Evolutionary conservation across 2,888 invertebrate species (phyloP).

Genomic region (Elmis aenea): DNA sequence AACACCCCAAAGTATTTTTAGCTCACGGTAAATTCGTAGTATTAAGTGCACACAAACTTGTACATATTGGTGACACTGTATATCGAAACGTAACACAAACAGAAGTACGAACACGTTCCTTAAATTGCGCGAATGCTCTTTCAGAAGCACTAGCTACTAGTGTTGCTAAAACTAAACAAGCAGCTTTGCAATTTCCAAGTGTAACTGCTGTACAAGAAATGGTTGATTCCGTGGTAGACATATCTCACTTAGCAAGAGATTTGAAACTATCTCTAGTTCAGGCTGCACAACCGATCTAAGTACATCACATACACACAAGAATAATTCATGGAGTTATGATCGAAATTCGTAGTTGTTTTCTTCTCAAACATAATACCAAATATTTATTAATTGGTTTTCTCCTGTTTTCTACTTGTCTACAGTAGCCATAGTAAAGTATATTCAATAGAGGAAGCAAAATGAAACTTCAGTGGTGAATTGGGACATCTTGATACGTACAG

Average conservation of each 20-base stretch:
- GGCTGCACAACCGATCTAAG: slow-evolving; percentile 54
- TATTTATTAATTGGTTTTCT: too few relatives aligned
- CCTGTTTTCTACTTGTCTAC: too few relatives aligned
- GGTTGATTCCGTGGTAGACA: slow-evolving; percentile 84
- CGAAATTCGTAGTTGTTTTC: too few relatives aligned
- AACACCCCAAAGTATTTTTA: slow-evolving; percentile 89
- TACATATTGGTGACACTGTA: slow-evolving; percentile 91
- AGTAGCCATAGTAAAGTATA: too few relatives aligned
- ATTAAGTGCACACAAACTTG: slow-evolving; percentile 86
- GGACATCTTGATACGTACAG: too few relatives aligned
- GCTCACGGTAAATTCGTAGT: slow-evolving; percentile 94
- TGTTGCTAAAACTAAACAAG: slow-evolving; percentile 84
- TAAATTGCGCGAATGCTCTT: slow-evolving; percentile 72
- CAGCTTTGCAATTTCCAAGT: slow-evolving; percentile 88
- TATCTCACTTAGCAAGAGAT: slow-evolving; percentile 79
- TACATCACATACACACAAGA: too few relatives aligned
- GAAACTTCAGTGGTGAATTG: too few relatives aligned
- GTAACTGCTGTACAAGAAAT: slow-evolving; percentile 87
- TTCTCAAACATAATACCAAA: too few relatives aligned
- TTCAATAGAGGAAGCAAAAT: too few relatives aligned
- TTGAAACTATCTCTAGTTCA: slow-evolving; percentile 70
- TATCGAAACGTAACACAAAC: slow-evolving; percentile 76
- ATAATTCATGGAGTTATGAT: too few relatives aligned
- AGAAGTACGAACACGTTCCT: slow-evolving; percentile 66
- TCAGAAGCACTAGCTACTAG: slow-evolving; percentile 77